Evolutionary conservation across 2,888 invertebrate genomes (phyloP), one percentile per base, ranked within the genome.

Genomic region (Thymelicus acteon): DNA sequence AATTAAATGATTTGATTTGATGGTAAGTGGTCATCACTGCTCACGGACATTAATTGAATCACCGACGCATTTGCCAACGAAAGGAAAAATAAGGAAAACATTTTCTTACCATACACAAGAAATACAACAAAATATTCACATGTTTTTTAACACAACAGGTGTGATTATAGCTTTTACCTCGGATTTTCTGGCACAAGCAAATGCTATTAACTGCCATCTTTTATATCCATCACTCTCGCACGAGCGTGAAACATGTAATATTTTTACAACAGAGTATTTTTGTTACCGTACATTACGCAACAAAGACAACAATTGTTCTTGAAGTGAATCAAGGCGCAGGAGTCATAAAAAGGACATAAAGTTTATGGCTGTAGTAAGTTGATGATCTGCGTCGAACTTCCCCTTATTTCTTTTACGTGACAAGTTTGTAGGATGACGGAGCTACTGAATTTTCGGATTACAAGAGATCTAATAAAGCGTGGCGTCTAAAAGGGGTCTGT

Each of bases 371-470:
- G 12, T 4, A 64, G 63, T 48, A 49, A 49, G 63, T 64, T 64
- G 63, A 64, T 64, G 52, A 52, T 64, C 39, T 49, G 31, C 40
- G 52, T 44, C 47, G 65, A 66, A 66, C 65, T 54, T 58, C 44
- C 39, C 24, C 31, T 31, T 47, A 66, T 58, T 58, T 58, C 58
- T 66, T 66, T 66, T 47, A 66, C 66, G 66, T 66, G 66, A 66
- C 66, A 66, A 66, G 66, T 57, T 66, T 66, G 47, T 66, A 61
- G 24, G 61, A 47, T 61, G 47, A 47, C 24, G 54, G 24, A 54
- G 10, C 24, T 6, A 15, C 49, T 10, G 24, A 24, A 54, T 24
- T 54, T 54, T 54, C 8, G 54, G 19, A 54, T 54, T 24, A 54
- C 12, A 24, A 52, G 52, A 52, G 52, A 52, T 52, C 15, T 52